These are phyloP conservation scores for Leistus spinibarbis DNA, from an alignment of 2,888 invertebrate species.

Conservation along the genomic window DNA sequence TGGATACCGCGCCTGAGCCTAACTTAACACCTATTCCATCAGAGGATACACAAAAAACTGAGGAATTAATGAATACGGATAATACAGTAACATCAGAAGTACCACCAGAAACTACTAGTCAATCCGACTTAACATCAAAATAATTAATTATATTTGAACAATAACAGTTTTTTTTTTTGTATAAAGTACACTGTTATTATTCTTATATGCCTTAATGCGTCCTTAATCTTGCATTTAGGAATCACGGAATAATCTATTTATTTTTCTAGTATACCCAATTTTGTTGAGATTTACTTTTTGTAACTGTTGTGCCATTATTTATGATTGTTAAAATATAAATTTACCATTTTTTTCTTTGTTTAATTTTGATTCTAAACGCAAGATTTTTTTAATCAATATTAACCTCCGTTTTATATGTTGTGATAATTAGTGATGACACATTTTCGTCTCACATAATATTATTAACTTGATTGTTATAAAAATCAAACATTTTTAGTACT, in stretches of 20 bases:
- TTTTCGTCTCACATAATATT: constrained; percentile 11
- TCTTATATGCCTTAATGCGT: constrained; percentile 3
- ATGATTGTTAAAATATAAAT: background rate
- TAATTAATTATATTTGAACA: background rate
- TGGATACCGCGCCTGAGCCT: background rate
- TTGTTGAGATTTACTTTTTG: constrained; percentile 8
- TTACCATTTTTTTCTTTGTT: background rate
- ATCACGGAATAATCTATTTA: constrained; percentile 29
- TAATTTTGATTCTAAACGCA: constrained; percentile 26
- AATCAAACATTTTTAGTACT: background rate
- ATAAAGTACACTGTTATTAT: background rate
- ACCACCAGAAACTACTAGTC: constrained; percentile 6
- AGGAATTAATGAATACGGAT: background rate
- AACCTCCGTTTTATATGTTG: constrained; percentile 32
- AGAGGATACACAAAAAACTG: background rate
- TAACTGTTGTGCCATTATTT: constrained; percentile 2
- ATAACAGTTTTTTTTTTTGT: background rate
- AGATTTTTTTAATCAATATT: constrained; percentile 30
- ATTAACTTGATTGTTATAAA: constrained; percentile 12
- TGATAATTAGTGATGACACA: constrained; percentile 13
- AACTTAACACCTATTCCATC: background rate
- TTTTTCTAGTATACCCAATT: background rate
- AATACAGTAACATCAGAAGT: background rate
- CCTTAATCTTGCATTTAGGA: constrained; percentile 33
- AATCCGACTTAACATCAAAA: background rate